Evolutionary conservation across 2,113 vertebrate species (phyloP).

Genomic region (Odocoileus virginianus): DNA sequence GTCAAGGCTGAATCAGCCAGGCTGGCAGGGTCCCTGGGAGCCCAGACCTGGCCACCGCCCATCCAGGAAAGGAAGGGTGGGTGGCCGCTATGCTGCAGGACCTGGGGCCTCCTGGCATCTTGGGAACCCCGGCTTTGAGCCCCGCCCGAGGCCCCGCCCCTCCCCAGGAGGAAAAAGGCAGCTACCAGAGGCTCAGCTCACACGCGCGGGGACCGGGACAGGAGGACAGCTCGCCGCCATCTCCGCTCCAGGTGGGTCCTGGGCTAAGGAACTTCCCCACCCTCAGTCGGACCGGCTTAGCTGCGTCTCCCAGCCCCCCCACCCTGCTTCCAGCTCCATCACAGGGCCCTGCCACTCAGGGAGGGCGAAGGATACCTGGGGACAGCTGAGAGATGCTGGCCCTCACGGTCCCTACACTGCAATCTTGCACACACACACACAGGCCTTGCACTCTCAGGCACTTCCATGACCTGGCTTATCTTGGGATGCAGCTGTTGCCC

Average conservation of each 20-base stretch:
- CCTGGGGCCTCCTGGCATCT: background rate
- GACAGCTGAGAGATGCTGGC: background rate
- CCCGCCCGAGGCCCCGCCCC: conserved; percentile 54
- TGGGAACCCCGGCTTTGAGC: conserved; percentile 16
- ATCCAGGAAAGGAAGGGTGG: background rate
- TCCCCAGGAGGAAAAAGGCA: conserved; percentile 50
- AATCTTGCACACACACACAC: background rate
- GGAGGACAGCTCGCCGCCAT: background rate
- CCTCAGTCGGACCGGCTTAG: background rate
- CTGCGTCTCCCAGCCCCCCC: background rate
- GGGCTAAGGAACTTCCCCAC: background rate
- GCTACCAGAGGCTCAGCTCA: background rate
- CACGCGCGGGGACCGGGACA: background rate
- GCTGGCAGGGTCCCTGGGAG: background rate
- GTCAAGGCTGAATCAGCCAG: conserved; percentile 7
- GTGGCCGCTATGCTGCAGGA: background rate
- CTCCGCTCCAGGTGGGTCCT: conserved; percentile 48
- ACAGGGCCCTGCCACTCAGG: background rate
- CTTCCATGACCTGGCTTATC: background rate
- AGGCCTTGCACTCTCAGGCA: background rate
- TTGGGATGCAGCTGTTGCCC: background rate
- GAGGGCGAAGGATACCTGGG: background rate
- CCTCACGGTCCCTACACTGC: background rate
- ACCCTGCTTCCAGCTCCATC: background rate
- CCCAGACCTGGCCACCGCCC: background rate